Evolutionary conservation across 2,113 vertebrate species (phyloP), one percentile per base, ranked within the genome.

Genomic region (Nasalis larvatus): DNA sequence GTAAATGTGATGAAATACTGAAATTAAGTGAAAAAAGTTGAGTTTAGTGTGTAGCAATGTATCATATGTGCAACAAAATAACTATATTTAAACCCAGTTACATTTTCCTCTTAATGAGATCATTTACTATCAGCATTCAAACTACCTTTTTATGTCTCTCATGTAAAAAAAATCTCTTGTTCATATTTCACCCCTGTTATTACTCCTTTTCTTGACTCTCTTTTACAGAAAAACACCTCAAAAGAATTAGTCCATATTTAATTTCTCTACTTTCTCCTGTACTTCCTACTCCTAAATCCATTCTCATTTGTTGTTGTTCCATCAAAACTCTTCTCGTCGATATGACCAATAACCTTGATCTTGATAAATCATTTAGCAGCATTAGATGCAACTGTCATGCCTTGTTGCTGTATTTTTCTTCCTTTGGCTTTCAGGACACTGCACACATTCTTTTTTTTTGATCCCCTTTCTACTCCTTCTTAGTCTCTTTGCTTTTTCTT

Each of bases 251-350:
- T 95, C 52, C 93, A 80, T 52, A 81, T 58, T 60, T 86, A 69
- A 90, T 96, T 94, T 89, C 37, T 63, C 49, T 56, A 84, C 47
- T 85, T 90, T 96, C 32, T 81, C 73, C 35, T 58, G 35, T 84
- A 20, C 37, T 84, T 71, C 30, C 86, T 56, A 86, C 30, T 56
- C 18, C 32, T 84, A 86, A 95, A 92, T 93, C 94, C 81, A 93
- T 96, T 94, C 56, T 92, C 81, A 87, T 96, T 97, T 23, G 6
- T 87, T 97, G 88, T 90, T 86, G 37, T 81, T 42, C 37, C 81
- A 76, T 84, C 92, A 30, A 97, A 95, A 68, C 20, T 35, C 88
- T 95, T 93, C 83, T 40, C 49, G 8, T 95, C 69, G 60, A 82
- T 93, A 81, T 58, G 27, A 37, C 42, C 80, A 89, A 56, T 95